Evolutionary conservation across 2,113 vertebrate species (phyloP).

Genomic region (Brachypteracias leptosomus): DNA sequence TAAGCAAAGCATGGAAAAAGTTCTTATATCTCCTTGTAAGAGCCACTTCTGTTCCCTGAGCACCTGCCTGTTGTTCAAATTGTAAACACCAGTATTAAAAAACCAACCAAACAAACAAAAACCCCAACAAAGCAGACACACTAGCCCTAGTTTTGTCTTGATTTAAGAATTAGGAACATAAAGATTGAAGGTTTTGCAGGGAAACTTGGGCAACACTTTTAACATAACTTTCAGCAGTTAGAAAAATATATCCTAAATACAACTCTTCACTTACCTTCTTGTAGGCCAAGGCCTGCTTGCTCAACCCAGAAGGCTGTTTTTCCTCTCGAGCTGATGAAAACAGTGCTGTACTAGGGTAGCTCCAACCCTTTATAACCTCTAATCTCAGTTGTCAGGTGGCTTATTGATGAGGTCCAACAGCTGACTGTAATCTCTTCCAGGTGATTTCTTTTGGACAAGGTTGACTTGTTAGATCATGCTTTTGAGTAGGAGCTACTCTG

Average conservation of each 20-base stretch:
- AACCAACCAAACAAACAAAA: neutral
- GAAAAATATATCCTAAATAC: fast-evolving
- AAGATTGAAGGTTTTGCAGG: neutral
- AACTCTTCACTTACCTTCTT: neutral
- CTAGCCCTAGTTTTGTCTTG: neutral
- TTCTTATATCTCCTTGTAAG: neutral
- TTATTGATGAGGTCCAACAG: neutral
- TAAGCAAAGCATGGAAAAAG: neutral
- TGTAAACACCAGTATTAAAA: neutral
- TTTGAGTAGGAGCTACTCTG: neutral
- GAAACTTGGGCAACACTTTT: neutral
- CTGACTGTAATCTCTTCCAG: neutral
- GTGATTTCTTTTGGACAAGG: neutral
- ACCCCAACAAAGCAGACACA: neutral
- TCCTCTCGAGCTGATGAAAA: neutral
- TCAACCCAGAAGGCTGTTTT: fast-evolving
- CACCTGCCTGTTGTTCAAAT: neutral
- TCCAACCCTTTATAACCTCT: neutral
- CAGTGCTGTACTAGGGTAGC: fast-evolving
- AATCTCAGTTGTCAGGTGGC: neutral
- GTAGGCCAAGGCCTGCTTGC: neutral
- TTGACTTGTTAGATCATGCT: neutral
- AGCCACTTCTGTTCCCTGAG: neutral
- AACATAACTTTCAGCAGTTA: neutral
- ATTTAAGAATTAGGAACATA: neutral